Evolutionary conservation across 2,888 invertebrate genomes (phyloP).

Genomic region (Brachypalpus laphriformis): DNA sequence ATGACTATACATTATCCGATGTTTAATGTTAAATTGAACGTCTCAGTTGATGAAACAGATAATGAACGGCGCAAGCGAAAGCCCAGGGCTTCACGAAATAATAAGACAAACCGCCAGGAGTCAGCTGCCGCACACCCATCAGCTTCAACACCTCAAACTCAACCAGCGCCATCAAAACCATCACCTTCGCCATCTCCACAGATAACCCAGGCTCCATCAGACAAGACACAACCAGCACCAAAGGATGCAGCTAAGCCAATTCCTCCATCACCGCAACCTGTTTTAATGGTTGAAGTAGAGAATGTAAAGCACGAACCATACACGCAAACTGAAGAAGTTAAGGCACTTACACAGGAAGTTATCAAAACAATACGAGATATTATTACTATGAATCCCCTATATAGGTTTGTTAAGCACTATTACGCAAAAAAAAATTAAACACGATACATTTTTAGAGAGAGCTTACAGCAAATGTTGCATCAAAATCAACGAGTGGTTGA

Average conservation of each 20-base stretch:
- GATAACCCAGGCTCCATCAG: too few relatives aligned
- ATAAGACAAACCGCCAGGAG: constrained; percentile 80
- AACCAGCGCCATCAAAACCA: constrained; percentile 80
- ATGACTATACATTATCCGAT: constrained; percentile 93
- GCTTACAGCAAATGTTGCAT: constrained; percentile 98
- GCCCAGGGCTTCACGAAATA: constrained; percentile 80
- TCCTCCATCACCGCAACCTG: constrained; percentile 81
- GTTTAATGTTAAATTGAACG: constrained; percentile 92
- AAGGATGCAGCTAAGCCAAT: constrained; percentile 52
- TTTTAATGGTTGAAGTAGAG: constrained; percentile 97
- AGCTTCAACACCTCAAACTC: constrained; percentile 13
- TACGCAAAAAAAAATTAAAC: neutral
- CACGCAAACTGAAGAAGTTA: constrained; percentile 96
- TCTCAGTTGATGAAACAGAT: constrained; percentile 90
- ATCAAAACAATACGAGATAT: constrained; percentile 99
- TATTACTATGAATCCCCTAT: constrained; percentile 97
- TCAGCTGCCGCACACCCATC: constrained; percentile 3
- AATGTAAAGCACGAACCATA: constrained; percentile 95
- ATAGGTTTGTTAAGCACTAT: constrained; percentile 84
- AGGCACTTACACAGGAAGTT: constrained; percentile 97
- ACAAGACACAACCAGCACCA: too few relatives aligned
- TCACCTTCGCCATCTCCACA: neutral
- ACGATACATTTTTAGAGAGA: constrained; percentile 86
- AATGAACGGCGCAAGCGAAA: constrained; percentile 84
- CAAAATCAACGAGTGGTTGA: constrained; percentile 98